Evolutionary conservation across 2,797 vertebrate genomes (phyloP).

Genomic region (Orientallactaga sibirica): DNA sequence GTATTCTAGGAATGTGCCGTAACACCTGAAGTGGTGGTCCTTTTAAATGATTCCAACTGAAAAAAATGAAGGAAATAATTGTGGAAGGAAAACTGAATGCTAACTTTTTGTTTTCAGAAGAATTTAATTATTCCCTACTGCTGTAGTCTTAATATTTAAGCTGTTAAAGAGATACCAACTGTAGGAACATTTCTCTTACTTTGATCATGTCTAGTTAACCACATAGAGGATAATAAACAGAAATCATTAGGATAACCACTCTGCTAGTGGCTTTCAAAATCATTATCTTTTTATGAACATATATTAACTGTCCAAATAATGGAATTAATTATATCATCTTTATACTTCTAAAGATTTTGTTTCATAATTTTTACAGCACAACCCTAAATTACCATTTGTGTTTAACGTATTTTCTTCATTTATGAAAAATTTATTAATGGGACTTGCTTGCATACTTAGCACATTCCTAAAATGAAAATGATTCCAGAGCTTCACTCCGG

Average conservation of each 20-base stretch:
- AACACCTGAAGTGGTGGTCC: no score
- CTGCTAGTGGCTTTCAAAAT: not conserved
- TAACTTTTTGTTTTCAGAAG: not conserved
- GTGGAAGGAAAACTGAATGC: conserved; percentile 6
- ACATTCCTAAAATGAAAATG: not conserved
- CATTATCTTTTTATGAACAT: not conserved
- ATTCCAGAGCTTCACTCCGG: not conserved
- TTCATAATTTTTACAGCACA: not conserved
- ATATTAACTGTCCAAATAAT: not conserved
- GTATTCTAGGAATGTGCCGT: no score
- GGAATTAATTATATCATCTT: not conserved
- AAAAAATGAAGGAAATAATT: conserved; percentile 9
- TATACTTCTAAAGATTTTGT: not conserved
- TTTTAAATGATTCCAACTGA: not conserved
- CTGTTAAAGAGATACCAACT: not conserved
- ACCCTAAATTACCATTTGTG: not conserved
- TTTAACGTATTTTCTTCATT: conserved; percentile 29
- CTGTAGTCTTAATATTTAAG: not conserved
- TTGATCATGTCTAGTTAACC: not conserved
- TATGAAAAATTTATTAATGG: conserved; percentile 17
- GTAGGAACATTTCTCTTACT: not conserved
- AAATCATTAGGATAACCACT: not conserved
- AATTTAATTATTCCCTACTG: conserved; percentile 16
- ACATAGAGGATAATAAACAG: not conserved
- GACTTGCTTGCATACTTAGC: not conserved